Base-by-base conservation (phyloP, 1,140 invertebrate species). In the Pseudomyrmex pallidus region DNA sequence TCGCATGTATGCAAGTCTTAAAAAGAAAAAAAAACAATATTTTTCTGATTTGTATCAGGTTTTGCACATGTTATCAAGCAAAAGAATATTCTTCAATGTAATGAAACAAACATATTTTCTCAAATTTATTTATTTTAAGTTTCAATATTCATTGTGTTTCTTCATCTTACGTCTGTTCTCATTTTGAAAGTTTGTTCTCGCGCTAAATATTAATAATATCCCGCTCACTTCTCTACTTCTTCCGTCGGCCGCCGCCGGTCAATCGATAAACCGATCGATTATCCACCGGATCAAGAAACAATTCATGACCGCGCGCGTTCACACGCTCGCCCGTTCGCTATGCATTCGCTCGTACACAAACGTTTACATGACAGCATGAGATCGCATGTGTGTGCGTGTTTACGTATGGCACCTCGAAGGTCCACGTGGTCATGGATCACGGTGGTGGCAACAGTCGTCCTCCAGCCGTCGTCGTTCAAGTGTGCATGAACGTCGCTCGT, bases 381-480 rank as follows among this genome's bases (percentile, higher is more conserved):
- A 35, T 35, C 35, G 35, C 35, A 7, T 35, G 35, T 35, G 35
- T 35, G 35, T 35, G 54, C 73, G 67, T 78, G 72, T 56, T 74
- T 80, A 80, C 91, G 85, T 86, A 87, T 82, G 57, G 76, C 56
- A 87, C 80, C 64, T 74, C 61, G 67, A 84, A 88, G 83, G 85
- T 90, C 90, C 90, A 91, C 90, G 90, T 91, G 90, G 86, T 92
- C 64, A 83, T 85, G 82, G 80, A 77, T 89, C 83, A 85, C 83
- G 73, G 90, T 90, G 82, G 85, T 82, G 85, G 87, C 76, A 90
- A 91, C 91, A 92, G 91, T 92, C 90, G 84, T 85, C 52, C 72
- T 85, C 85, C 85, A 84, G 77, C 83, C 87, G 90, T 90, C 78
- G 89, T 89, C 82, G 89, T 89, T 72, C 87, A 83, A 89, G 85